Evolutionary conservation across 2,797 vertebrate genomes (phyloP).

Genomic region (Anas acuta): DNA sequence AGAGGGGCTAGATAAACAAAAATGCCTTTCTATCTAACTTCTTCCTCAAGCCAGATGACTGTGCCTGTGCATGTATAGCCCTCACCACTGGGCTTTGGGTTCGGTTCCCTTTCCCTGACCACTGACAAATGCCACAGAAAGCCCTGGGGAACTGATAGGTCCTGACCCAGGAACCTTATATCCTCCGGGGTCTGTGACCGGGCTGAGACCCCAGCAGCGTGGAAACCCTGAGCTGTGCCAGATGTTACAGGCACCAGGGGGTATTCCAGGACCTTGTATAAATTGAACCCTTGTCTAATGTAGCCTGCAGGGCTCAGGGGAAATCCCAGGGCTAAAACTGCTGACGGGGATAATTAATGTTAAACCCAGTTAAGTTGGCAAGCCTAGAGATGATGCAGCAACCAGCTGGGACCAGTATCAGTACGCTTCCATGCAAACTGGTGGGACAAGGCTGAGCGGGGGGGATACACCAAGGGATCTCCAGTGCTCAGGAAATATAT

Average conservation of each 20-base stretch:
- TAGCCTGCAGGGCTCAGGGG: neutral
- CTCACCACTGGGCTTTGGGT: neutral
- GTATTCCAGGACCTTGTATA: neutral
- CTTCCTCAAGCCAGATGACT: neutral
- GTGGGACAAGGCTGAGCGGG: neutral
- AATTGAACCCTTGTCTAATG: neutral
- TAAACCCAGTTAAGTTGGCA: neutral
- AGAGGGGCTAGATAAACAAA: neutral
- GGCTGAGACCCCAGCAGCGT: neutral
- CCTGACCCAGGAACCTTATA: neutral
- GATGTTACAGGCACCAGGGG: neutral
- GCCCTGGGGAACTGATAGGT: neutral
- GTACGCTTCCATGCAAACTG: neutral
- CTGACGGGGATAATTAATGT: neutral
- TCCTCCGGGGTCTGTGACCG: neutral
- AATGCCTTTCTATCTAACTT: neutral
- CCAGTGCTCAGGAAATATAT: neutral
- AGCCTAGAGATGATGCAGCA: neutral
- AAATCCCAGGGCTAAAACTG: neutral
- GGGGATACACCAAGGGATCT: neutral
- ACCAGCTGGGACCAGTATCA: neutral
- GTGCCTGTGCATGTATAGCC: neutral
- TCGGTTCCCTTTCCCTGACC: neutral
- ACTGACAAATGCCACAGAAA: slow-evolving; percentile 2
- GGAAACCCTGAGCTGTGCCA: neutral